phyloP scores from a whole-genome alignment of 2,797 vertebrate genomes.

The Danionella dracula region DNA sequence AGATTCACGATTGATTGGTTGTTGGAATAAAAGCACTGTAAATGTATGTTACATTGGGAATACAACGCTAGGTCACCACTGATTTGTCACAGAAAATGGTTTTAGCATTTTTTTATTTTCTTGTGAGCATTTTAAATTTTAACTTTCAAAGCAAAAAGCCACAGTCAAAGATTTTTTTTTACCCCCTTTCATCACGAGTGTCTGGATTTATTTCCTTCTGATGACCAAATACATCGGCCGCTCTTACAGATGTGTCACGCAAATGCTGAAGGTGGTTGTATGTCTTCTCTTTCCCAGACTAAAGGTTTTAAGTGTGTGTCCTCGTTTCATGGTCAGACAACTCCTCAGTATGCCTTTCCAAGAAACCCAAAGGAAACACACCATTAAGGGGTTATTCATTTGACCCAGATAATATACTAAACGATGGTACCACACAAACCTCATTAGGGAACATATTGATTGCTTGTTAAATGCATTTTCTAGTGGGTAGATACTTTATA shows the following conservation, averaged over 20 bases:
- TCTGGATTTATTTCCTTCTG: not conserved
- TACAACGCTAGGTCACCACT: too few relatives aligned
- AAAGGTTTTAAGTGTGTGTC: not conserved
- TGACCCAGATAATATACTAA: not conserved
- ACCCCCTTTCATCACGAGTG: not conserved
- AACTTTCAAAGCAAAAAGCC: too few relatives aligned
- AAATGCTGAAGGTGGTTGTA: not conserved
- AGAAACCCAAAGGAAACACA: constrained; percentile 14
- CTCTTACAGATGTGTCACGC: not conserved
- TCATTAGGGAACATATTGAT: not conserved
- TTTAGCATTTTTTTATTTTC: too few relatives aligned
- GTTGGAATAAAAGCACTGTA: too few relatives aligned
- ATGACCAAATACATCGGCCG: not conserved
- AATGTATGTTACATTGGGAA: too few relatives aligned
- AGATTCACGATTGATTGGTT: too few relatives aligned
- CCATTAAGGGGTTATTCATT: constrained; percentile 19
- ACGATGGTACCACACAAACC: not conserved
- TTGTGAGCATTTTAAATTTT: too few relatives aligned
- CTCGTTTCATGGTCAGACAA: not conserved
- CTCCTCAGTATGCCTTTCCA: constrained; percentile 8
- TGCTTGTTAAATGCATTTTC: too few relatives aligned
- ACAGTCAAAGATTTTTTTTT: not conserved
- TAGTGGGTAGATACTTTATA: too few relatives aligned
- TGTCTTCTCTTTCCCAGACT: constrained; percentile 10
- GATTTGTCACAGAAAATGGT: too few relatives aligned